Evolutionary conservation across 2,888 invertebrate species (phyloP), one percentile per base, ranked within the genome.

Genomic region (Philereme transversata): DNA sequence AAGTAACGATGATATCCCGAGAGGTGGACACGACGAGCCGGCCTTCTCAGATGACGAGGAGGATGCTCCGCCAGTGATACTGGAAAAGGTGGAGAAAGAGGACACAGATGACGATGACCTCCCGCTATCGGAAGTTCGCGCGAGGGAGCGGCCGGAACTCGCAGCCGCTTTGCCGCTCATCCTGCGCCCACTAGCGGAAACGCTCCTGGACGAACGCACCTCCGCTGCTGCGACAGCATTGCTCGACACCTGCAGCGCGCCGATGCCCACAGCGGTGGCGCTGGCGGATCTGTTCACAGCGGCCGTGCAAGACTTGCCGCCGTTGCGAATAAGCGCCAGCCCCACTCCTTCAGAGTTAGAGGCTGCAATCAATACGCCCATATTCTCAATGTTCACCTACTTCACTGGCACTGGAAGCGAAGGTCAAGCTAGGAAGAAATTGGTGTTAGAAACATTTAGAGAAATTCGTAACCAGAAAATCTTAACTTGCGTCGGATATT

Each of bases 41-140:
- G 95, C 95, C 38, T 97, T 97, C 83, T 97, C 97, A 72, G 97
- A 97, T 76, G 97, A 97, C 72, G 97, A 97, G 76, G 97, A 97
- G 61, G 96, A 95, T 38, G 72, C 90, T 45, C 85, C 88, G 8
- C 93, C 94, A 67, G 78, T 72, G 60, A 83, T 87, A 58, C 78
- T 85, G 8, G 62, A 54, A 4, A 53, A 53, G 34, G 51, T 58
- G 4, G 58, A 58, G 3, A 58, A 58, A 44, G 95, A 95, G 64
- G 96, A 94, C 76, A 95, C 94, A 47, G 96, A 94, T 72, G 96
- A 94, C 75, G 97, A 96, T 74, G 96, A 96, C 80, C 93, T 96
- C 70, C 96, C 96, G 6, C 81, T 97, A 35, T 96, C 97, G 3
- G 96, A 96, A 88, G 95, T 97, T 41, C 93, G 95, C 56, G 93